Evolutionary conservation across 1,140 invertebrate species (phyloP), one percentile per base, ranked within the genome.

Genomic region (Leptinotarsa texana): DNA sequence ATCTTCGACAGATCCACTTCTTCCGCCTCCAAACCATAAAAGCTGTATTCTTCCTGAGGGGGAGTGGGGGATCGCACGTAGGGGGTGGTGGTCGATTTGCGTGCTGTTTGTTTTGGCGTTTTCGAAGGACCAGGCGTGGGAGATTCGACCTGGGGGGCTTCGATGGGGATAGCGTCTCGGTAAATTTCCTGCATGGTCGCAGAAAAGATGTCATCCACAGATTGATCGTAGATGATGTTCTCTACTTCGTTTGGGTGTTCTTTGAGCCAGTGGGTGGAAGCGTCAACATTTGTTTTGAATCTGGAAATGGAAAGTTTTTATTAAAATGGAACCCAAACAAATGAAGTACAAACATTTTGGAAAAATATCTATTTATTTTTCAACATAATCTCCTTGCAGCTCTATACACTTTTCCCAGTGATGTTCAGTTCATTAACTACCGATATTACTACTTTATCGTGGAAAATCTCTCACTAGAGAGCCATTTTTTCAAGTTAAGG

Each of bases 31-130:
- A 63, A 3, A 8, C 77, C 77, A 24, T 78, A 78, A 24, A 65
- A 78, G 62, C 74, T 78, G 62, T 72, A 78, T 17, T 75, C 77
- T n/a, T 67, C 69, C n/a, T 8, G 22, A 3, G 17, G 8, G 18
- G 67, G n/a, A n/a, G 15, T 51, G 13, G 67, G 13, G 33, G 33
- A 11, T 42, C 33, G 33, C 33, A 42, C 2, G 4, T 57, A 24
- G 13, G 63, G 65, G 3, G 75, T 69, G n/a, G 74, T 74, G 1
- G 80, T 80, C 2, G 80, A 80, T 69, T 80, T 80, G 61, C 63
- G 75, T 13, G 80, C 80, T 4, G 75, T 49, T 17, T 68, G 72
- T 47, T 74, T 76, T 15, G 17, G 57, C 15, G 13, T 47, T 18
- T 65, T 33, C 13, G 75, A 3, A 17, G 67, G 21, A 17, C 4